Evolutionary conservation across 2,113 vertebrate genomes (phyloP).

Genomic region (Oncorhynchus mykiss): DNA sequence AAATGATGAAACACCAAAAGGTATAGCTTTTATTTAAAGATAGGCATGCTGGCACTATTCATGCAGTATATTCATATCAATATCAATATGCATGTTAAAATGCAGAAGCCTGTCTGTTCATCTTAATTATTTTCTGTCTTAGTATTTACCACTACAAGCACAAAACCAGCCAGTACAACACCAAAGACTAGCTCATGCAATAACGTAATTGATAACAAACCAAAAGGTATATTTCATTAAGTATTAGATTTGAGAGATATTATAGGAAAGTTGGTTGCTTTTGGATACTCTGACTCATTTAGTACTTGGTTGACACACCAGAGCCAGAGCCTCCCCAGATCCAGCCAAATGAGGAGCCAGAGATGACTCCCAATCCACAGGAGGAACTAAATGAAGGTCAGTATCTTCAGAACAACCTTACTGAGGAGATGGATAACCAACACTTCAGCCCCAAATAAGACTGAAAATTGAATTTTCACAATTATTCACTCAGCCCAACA

Average conservation of each 20-base stretch:
- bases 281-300: not conserved
- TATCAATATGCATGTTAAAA: not conserved
- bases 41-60: slow-evolving; percentile 13
- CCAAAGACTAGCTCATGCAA: slow-evolving; percentile 56
- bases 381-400: slow-evolving; percentile 48
- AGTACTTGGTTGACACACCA: not conserved
- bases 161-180: slow-evolving; percentile 49
- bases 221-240: slow-evolving; percentile 54
- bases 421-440: not conserved
- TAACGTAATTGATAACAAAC: slow-evolving; percentile 60
- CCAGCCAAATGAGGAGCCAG: slow-evolving; percentile 22
- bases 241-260: slow-evolving; percentile 9
- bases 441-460: not conserved
- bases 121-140: slow-evolving; percentile 49
- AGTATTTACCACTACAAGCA: slow-evolving; percentile 50
- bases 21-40: not conserved
- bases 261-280: slow-evolving; percentile 4
- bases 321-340: slow-evolving; percentile 33
- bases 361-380: not conserved
- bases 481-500: slow-evolving; percentile 6
- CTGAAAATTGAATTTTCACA: not conserved
- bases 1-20: slow-evolving; percentile 28
- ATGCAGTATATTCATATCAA: not conserved
- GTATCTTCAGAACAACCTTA: not conserved
- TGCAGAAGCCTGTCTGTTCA: slow-evolving; percentile 27